Evolutionary conservation across 2,797 vertebrate species (phyloP), one percentile per base, ranked within the genome.

Genomic region (Cyclura pinguis): DNA sequence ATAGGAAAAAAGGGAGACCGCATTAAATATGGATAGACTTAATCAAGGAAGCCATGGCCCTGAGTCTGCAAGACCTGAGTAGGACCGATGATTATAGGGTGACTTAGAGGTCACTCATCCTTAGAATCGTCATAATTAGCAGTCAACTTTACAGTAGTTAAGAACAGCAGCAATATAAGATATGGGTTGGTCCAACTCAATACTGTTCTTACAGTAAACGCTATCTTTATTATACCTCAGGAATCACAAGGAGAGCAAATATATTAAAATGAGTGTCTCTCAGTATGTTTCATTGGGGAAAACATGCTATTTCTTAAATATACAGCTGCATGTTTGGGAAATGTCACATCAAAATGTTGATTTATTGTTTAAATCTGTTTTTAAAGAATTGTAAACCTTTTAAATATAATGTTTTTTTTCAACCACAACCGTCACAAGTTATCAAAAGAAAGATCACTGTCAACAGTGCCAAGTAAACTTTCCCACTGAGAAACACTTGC

Each of bases 361-460:
- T 88, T 89, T 91, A 91, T 76, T 90, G 50, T 22, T 91, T 88
- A 89, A 88, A 81, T 80, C 88, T 72, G 89, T 0, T 38, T 64
- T 81, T 1, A 22, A 32, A 78, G 27, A 89, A 84, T 16, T 59
- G 52, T 85, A 78, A 35, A 24, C 77, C n/a, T 83, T 90, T 93
- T 86, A 88, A 91, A 92, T 88, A 69, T 12, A 14, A 6, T 69
- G 84, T 13, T 88, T 62, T 87, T 93, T 85, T 78, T 38, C 62
- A 92, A 88, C 62, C 20, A 92, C 50, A 95, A 84, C 55, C 92
- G 42, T 92, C 59, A 94, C 88, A 89, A 93, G 94, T 90, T 92
- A 83, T 93, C 91, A 88, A 93, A 94, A 86, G 76, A 93, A 92
- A 85, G 85, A 92, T 85, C 72, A 67, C 52, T 92, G 80, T 47